These are phyloP conservation scores for Hypselothyrea guttata DNA, from an alignment of 2,888 invertebrate genomes.

Conservation along the genomic window DNA sequence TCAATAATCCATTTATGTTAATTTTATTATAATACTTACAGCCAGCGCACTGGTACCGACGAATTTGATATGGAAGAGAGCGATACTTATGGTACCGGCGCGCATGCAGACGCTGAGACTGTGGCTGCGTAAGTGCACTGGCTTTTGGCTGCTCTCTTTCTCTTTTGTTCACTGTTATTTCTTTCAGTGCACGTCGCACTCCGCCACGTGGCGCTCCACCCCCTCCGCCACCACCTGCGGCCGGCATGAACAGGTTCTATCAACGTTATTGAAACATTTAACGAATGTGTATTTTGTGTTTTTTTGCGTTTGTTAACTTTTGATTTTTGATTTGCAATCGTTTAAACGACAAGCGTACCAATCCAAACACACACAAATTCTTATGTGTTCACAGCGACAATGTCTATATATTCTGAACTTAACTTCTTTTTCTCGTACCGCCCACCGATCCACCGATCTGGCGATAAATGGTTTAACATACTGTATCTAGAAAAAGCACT, in stretches of 20 bases:
- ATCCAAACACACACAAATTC: slow-evolving; percentile 64
- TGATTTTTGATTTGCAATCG: slow-evolving; percentile 46
- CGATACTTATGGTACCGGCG: slow-evolving; percentile 73
- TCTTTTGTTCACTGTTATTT: neutral
- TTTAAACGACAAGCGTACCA: slow-evolving; percentile 50
- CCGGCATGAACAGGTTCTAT: slow-evolving; percentile 80
- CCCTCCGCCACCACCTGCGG: slow-evolving; percentile 79
- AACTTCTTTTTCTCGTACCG: slow-evolving; percentile 60
- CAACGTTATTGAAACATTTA: slow-evolving; percentile 75
- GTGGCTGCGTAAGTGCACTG: slow-evolving; percentile 72
- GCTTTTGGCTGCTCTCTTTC: neutral
- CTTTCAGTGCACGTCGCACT: slow-evolving; percentile 78
- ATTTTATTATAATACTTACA: too few relatives aligned
- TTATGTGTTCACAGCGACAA: slow-evolving; percentile 75
- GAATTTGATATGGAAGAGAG: slow-evolving; percentile 77
- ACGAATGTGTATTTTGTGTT: slow-evolving; percentile 54
- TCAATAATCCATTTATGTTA: too few relatives aligned
- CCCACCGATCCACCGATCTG: slow-evolving; percentile 25
- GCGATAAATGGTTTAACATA: slow-evolving; percentile 7
- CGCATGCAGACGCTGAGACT: slow-evolving; percentile 61
- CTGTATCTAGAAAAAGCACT: too few relatives aligned
- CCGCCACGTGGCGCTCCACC: slow-evolving; percentile 80
- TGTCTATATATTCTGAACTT: slow-evolving; percentile 67
- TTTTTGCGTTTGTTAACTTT: slow-evolving; percentile 48
- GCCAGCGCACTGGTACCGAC: slow-evolving; percentile 75